Evolutionary conservation across 2,888 invertebrate species (phyloP).

Genomic region (Apodemia duryi): DNA sequence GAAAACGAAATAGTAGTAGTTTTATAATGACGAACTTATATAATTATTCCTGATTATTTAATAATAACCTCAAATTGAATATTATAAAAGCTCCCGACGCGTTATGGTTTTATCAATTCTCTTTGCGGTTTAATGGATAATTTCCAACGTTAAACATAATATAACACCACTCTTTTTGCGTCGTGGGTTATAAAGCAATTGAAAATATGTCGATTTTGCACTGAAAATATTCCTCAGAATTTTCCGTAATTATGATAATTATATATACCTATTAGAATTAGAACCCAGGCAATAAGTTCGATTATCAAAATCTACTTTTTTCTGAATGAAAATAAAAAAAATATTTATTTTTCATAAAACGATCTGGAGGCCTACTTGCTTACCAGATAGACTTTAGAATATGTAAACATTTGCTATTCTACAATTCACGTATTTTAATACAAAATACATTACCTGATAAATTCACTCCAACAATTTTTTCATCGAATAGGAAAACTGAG

Average conservation of each 20-base stretch:
- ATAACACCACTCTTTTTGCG: neutral
- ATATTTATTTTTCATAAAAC: no score
- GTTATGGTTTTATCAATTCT: neutral
- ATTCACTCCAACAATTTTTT: neutral
- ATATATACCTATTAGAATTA: no score
- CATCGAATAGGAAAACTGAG: neutral
- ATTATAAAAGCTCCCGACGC: neutral
- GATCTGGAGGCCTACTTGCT: no score
- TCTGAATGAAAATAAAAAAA: no score
- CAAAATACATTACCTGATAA: neutral
- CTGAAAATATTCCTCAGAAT: neutral
- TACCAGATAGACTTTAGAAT: no score
- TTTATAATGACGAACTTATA: constrained; percentile 16
- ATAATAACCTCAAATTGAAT: neutral
- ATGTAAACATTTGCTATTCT: no score
- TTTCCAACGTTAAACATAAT: neutral
- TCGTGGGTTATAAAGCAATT: neutral
- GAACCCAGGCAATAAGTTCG: no score
- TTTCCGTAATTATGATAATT: neutral
- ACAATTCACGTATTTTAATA: no score
- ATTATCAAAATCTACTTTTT: no score
- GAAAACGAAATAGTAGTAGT: neutral
- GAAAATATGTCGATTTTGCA: neutral
- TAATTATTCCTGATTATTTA: constrained; percentile 16
- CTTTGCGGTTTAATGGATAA: neutral